Base-by-base conservation (phyloP, 1,140 invertebrate genomes). In the Ectropis grisescens region DNA sequence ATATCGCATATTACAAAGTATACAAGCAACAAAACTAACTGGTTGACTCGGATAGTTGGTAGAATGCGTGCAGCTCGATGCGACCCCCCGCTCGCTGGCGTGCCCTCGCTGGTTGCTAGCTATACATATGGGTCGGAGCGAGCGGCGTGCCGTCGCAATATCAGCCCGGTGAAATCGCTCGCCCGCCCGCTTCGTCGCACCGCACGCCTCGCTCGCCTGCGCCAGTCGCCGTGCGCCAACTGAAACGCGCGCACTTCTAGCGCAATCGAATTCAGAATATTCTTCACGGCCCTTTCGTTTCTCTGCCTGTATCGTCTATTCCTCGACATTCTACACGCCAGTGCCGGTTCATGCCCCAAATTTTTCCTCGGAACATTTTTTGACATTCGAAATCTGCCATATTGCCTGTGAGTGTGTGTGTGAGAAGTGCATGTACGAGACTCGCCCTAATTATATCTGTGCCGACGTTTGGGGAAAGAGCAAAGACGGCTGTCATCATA, bases 81-180 rank as follows among this genome's bases (percentile, higher is more conserved):
- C 54, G 59, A 60, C 60, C 60, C 67, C 62, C 60, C 67, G 69
- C 61, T 65, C 60, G 49, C 49, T 46, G 65, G 57, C 57, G 57
- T 66, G 64, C 69, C 64, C 69, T 68, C 64, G 69, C 58, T 54
- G 32, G 33, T 40, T 37, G 42, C 42, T 61, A 66, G 64, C 55
- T 72, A 72, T 72, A 76, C 68, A 62, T 76, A 67, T 71, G 67
- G 66, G 67, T 64, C 59, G 60, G 55, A 58, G 55, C 45, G 48
- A 64, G 50, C 59, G 58, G 62, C 64, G 52, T 62, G 64, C 61
- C 69, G 74, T 70, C 68, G 74, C 74, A 75, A 74, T 75, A 72
- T 74, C 72, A 68, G 70, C 74, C 59, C 72, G 70, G 74, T 75
- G 74, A 79, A 74, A 79, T 79, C 74, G 74, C 69, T 67, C 68